A percentile compares a stretch with the other conserved stretches of the same genome.
These are phyloP conservation scores for Akabosia matsudoensis DNA, from an alignment of 1,140 invertebrate genomes.

Conservation along the genomic window DNA sequence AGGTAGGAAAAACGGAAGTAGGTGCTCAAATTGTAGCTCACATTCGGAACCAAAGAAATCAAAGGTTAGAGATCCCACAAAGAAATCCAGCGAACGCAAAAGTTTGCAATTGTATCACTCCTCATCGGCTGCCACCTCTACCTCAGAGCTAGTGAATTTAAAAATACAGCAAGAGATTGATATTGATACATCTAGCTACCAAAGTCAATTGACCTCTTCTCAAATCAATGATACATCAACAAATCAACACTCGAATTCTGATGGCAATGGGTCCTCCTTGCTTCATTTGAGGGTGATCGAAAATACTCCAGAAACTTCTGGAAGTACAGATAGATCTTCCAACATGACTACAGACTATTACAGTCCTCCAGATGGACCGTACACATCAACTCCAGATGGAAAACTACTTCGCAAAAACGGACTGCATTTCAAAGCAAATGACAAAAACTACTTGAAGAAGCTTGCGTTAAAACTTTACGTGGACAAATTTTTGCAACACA, in stretches of 20 bases:
- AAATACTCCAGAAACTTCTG: neutral
- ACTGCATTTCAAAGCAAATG: neutral
- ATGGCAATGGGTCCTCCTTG: neutral
- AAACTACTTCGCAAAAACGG: neutral
- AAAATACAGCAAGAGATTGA: too few relatives aligned
- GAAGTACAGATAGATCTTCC: neutral
- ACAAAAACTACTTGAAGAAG: neutral
- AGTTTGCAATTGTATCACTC: too few relatives aligned
- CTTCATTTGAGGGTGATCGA: neutral
- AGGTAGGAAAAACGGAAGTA: too few relatives aligned
- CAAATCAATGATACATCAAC: too few relatives aligned
- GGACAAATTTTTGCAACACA: conserved; percentile 1
- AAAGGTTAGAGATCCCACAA: too few relatives aligned
- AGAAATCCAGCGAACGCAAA: too few relatives aligned
- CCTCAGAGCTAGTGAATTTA: too few relatives aligned
- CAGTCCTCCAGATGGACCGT: conserved; percentile 20
- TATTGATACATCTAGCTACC: too few relatives aligned
- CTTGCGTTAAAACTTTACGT: conserved; percentile 18
- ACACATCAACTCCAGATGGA: conserved; percentile 27
- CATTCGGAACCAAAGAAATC: too few relatives aligned
- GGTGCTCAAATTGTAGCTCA: too few relatives aligned
- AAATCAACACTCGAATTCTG: neutral
- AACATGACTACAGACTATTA: conserved; percentile 25
- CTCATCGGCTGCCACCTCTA: too few relatives aligned
- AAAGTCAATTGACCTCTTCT: too few relatives aligned